phyloP scores from a whole-genome alignment of 2,113 vertebrate species.

The Cebus imitator region DNA sequence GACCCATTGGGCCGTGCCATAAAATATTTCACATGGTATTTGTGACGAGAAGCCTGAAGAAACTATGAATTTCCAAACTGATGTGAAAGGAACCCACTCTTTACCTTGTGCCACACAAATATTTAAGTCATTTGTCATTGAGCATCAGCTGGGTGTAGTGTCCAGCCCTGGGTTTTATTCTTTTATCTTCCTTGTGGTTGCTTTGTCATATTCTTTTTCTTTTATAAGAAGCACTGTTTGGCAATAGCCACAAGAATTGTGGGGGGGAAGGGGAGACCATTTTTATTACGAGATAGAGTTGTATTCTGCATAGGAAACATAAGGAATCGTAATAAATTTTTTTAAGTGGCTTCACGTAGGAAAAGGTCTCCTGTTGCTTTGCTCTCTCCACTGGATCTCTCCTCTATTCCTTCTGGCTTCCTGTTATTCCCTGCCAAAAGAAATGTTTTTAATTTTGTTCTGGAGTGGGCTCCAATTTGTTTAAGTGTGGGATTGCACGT shows the following conservation, averaged over 20 bases:
- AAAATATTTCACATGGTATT: neutral
- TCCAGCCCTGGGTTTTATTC: neutral
- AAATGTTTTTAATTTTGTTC: conserved; percentile 70
- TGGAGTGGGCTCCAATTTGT: conserved; percentile 52
- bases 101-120: neutral
- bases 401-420: conserved; percentile 69
- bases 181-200: neutral
- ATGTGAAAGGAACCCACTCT: neutral
- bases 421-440: conserved; percentile 70
- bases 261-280: neutral
- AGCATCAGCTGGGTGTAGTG: too few relatives aligned
- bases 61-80: neutral
- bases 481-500: neutral
- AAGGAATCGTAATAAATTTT: conserved; percentile 38
- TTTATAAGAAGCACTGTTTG: neutral
- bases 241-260: neutral
- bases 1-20: neutral
- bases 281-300: neutral
- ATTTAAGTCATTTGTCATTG: neutral
- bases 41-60: neutral
- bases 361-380: conserved; percentile 56
- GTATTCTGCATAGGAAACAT: neutral
- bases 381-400: conserved; percentile 66
- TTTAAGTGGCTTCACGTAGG: conserved; percentile 65
- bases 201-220: neutral